Evolutionary conservation across 23 tunicate species (phyloP), one percentile per base, ranked within the genome.

Genomic region (Styela plicata): DNA sequence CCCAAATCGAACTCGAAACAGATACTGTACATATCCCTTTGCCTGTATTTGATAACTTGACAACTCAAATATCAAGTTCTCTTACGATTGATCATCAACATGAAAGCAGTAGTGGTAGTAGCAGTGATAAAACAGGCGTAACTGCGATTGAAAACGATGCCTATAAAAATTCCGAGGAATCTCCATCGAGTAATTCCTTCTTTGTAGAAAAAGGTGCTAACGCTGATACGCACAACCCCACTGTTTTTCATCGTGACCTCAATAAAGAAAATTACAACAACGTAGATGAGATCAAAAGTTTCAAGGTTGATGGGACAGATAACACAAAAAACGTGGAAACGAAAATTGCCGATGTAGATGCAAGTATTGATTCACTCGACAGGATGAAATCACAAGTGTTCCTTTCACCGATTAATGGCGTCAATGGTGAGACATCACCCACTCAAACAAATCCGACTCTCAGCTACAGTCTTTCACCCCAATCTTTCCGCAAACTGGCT

Each of bases 61-160:
- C 13, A 71, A 5, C 77, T 3, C 36, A 30, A 18, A 31, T 71
- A 3, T 29, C 35, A 16, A 19, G 36, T 18, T 32, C 77, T 71
- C 73, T 13, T 16, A 3, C 77, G 17, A 20, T 21, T 27, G 23
- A 76, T 52, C 65, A 76, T 67, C 81, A 76, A 2, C 66, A 76
- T 27, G 63, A 76, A 52, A 53, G 33, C 81, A 76, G 81, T 53
- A 76, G 81, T 53, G 37, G 81, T 2, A 57, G 36, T 13, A 76
- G 81, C 81, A 76, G 81, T 76, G 66, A 24, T 27, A 76, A 76
- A 76, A 76, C 81, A 0, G 81, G 66, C 66, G 81, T 33, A 23
- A 76, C 81, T 33, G 68, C 36, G 24, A 76, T 76, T 0, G 66
- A 52, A 76, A 29, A 25, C 22, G 24, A 67, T 18, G 16, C 24